Percentiles rank a stretch among this genome's conserved stretches.
phyloP scores from a whole-genome alignment of 2,113 vertebrate species.

The Ammodytes marinus region DNA sequence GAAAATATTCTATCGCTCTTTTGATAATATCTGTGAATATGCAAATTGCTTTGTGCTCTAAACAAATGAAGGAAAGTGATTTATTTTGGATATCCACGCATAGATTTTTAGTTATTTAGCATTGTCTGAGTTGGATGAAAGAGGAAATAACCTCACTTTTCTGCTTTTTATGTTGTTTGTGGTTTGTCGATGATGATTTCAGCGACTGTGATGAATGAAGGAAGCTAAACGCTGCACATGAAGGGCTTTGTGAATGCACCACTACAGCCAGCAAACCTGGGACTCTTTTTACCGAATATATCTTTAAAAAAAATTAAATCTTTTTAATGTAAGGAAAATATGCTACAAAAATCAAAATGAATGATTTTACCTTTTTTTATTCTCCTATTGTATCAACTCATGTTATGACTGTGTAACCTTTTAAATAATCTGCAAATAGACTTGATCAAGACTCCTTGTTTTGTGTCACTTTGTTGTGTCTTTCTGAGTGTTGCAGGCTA shows the following conservation, averaged over 20 bases:
- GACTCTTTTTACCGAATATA: constrained; percentile 17
- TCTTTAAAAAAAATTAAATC: constrained; percentile 9
- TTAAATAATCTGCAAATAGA: constrained; percentile 56
- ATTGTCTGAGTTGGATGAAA: constrained; percentile 18
- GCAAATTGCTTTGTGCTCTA: constrained; percentile 30
- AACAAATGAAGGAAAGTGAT: constrained; percentile 71
- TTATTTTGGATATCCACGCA: constrained; percentile 52
- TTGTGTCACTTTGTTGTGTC: constrained; percentile 4
- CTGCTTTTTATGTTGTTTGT: constrained; percentile 8
- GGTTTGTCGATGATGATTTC: constrained; percentile 43
- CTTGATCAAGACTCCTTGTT: constrained; percentile 24
- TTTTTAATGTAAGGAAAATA: constrained; percentile 34
- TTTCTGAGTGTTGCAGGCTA: background rate
- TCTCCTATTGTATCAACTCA: constrained; percentile 48
- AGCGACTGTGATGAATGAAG: constrained; percentile 69
- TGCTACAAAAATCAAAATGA: constrained; percentile 48
- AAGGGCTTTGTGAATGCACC: constrained; percentile 17
- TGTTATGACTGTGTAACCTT: constrained; percentile 60
- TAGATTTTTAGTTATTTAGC: constrained; percentile 43
- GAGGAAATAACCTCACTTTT: constrained; percentile 10
- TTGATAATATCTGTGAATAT: constrained; percentile 59
- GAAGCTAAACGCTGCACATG: constrained; percentile 49
- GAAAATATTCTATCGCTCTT: constrained; percentile 36
- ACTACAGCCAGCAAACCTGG: background rate
- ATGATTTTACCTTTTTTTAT: constrained; percentile 32